Evolutionary conservation across 1,140 invertebrate species (phyloP).

Genomic region (Calosoma granatense): DNA sequence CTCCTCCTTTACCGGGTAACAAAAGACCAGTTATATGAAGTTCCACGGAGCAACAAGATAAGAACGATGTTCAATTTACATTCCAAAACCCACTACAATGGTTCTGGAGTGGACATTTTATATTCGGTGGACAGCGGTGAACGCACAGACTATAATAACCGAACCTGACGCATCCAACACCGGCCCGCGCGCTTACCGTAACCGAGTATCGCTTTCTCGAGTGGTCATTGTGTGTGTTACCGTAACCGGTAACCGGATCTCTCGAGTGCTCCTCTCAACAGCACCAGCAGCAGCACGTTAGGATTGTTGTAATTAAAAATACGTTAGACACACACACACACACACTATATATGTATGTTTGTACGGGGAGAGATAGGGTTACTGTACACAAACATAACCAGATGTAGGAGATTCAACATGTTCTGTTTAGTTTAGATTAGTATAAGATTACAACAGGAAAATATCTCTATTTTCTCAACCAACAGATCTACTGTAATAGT

Average conservation of each 20-base stretch:
- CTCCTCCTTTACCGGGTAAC: background rate
- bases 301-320: slow-evolving; percentile 5
- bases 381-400: no score
- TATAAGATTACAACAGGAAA: no score
- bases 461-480: no score
- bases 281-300: no score
- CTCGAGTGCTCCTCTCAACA: background rate
- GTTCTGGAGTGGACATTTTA: slow-evolving; percentile 2
- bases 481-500: no score
- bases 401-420: no score
- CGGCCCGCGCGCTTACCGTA: background rate
- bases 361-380: no score
- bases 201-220: slow-evolving; percentile 1
- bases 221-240: background rate
- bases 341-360: no score
- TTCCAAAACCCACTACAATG: slow-evolving; percentile 3
- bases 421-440: no score
- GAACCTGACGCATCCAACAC: background rate
- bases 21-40: slow-evolving; percentile 3
- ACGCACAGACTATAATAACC: background rate
- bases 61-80: slow-evolving; percentile 9
- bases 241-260: background rate
- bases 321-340: no score
- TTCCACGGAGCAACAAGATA: background rate
- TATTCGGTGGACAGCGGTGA: background rate